Evolutionary conservation across 2,797 vertebrate species (phyloP).

Genomic region (Hylomyscus alleni): DNA sequence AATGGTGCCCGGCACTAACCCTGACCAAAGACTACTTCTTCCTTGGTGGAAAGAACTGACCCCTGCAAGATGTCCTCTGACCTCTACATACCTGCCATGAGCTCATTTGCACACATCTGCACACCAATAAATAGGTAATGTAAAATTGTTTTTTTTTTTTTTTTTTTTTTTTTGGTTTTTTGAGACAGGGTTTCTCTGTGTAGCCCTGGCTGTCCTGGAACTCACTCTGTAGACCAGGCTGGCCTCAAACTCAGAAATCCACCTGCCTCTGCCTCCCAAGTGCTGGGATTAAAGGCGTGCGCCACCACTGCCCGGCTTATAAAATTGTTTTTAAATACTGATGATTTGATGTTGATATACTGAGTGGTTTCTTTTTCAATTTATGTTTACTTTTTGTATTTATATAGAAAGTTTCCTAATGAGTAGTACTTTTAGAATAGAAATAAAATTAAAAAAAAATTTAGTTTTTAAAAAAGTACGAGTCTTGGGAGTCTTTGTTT

Average conservation of each 20-base stretch:
- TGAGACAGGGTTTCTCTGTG: too few relatives aligned
- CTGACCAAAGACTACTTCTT: too few relatives aligned
- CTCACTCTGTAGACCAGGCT: too few relatives aligned
- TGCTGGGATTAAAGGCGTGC: too few relatives aligned
- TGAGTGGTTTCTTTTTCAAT: constrained; percentile 37
- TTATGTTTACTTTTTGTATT: background rate
- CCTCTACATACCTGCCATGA: background rate
- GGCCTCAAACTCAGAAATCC: too few relatives aligned
- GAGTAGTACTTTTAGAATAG: constrained; percentile 36
- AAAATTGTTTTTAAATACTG: background rate
- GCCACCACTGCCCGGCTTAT: too few relatives aligned
- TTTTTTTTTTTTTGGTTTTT: too few relatives aligned
- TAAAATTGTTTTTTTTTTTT: background rate
- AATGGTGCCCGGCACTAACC: background rate
- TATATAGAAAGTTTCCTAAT: constrained; percentile 28
- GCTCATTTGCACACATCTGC: background rate
- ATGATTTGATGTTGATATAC: constrained; percentile 5
- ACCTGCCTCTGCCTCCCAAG: too few relatives aligned
- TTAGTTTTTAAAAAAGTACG: background rate
- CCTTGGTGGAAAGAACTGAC: background rate
- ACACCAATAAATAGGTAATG: background rate
- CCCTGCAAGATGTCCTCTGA: too few relatives aligned
- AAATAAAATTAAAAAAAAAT: constrained; percentile 8
- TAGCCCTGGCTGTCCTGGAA: too few relatives aligned
- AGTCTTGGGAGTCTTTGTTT: background rate